Base-by-base conservation (phyloP, 2,113 vertebrate species). In the Cinclus cinclus region DNA sequence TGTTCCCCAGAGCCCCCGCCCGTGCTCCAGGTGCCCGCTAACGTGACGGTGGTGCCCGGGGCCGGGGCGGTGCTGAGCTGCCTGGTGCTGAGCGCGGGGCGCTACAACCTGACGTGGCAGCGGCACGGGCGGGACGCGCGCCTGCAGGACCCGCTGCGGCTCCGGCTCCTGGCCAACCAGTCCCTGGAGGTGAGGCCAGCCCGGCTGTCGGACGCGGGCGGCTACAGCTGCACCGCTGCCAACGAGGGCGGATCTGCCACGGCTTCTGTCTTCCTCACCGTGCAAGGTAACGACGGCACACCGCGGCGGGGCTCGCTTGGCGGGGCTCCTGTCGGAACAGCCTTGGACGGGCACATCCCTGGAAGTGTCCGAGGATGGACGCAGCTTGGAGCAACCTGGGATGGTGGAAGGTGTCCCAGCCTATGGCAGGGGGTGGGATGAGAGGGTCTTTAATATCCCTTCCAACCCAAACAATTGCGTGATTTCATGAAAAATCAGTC, bases 71-170 rank as follows among this genome's bases (percentile, higher is more conserved):
- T 99, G 75, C 97, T 99, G 92, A 98, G 98, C 11, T 99, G 99
- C 95, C 89, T 98, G 3, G 97, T 98, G 15, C 53, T 96, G 71
- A 99, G 99, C 89, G 98, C 98, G 0, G 98, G 99, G 55, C 97
- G 4, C 73, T 99, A 99, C 97, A 99, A 99, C 95, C 98, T 99
- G 39, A 99, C 98, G 42, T 99, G 99, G 99, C 97, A 98, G 82
- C 98, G 97, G 49, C 98, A 97, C 2, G 97, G 97, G 33, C 93
- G 91, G 5, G 98, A 99, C 4, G 90, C 97, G 49, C 97, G 96
- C 9, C 64, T 96, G 23, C 60, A 94, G 68, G 98, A 98, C 55
- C 97, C 98, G 15, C 76, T 81, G 11, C 92, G 96, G 24, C 89
- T 97, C 2, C 97, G 94, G 3, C 2, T 98, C 64, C 92, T 99